Evolutionary conservation across 2,113 vertebrate genomes (phyloP).

Genomic region (Callopanchax toddi): DNA sequence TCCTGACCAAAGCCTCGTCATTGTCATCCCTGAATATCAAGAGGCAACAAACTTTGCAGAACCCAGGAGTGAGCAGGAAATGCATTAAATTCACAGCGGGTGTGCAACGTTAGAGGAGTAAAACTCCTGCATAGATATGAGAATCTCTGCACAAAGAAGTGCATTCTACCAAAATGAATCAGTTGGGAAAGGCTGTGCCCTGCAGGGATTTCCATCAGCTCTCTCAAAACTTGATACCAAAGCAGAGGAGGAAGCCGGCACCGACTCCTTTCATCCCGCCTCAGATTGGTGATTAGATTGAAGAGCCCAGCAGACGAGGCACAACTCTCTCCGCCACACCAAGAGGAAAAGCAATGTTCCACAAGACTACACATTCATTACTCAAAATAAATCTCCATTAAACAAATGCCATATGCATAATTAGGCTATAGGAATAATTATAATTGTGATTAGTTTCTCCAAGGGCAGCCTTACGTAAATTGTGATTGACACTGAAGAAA

Average conservation of each 20-base stretch:
- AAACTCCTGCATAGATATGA: slow-evolving; percentile 42
- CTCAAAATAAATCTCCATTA: slow-evolving; percentile 79
- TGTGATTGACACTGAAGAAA: slow-evolving; percentile 70
- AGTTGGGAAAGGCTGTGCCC: slow-evolving; percentile 26
- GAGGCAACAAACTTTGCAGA: slow-evolving; percentile 33
- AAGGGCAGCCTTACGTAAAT: slow-evolving; percentile 64
- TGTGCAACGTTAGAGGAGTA: not conserved
- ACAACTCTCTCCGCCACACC: slow-evolving; percentile 38
- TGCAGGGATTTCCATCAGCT: slow-evolving; percentile 59
- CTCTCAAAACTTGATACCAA: slow-evolving; percentile 46
- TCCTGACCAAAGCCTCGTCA: slow-evolving; percentile 27
- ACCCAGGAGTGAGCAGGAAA: slow-evolving; percentile 15
- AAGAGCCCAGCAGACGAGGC: slow-evolving; percentile 48
- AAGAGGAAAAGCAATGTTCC: slow-evolving; percentile 77
- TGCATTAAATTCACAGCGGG: slow-evolving; percentile 6
- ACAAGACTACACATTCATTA: slow-evolving; percentile 81
- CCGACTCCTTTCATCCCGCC: slow-evolving; percentile 49
- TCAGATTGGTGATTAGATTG: slow-evolving; percentile 67
- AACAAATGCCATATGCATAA: slow-evolving; percentile 77
- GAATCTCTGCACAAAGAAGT: slow-evolving; percentile 46
- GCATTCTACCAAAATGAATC: slow-evolving; percentile 39
- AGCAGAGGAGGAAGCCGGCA: slow-evolving; percentile 41
- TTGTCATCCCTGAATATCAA: slow-evolving; percentile 36
- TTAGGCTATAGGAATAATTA: slow-evolving; percentile 77
- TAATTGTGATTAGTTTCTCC: slow-evolving; percentile 74